These are phyloP conservation scores for Tetheella fluctuosa DNA, from an alignment of 2,888 invertebrate species.

Conservation along the genomic window DNA sequence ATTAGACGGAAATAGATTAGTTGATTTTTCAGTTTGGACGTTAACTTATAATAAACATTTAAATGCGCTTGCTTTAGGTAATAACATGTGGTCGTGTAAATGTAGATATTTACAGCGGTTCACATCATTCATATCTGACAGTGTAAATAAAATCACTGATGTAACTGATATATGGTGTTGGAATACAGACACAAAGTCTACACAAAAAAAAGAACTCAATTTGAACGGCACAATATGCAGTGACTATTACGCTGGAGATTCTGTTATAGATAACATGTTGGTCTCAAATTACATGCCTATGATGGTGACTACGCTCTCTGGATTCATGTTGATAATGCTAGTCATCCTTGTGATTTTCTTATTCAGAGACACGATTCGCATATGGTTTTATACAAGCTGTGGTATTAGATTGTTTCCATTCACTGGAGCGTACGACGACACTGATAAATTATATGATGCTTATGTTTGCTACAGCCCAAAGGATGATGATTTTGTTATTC, in stretches of 20 bases:
- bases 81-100: constrained; percentile 95
- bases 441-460: constrained; percentile 95
- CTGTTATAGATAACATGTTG: constrained; percentile 91
- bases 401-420: constrained; percentile 92
- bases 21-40: constrained; percentile 91
- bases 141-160: constrained; percentile 90
- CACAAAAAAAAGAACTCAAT: constrained; percentile 90
- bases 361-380: constrained; percentile 92
- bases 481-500: constrained; percentile 95
- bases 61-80: constrained; percentile 89
- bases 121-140: constrained; percentile 91
- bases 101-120: constrained; percentile 94
- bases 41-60: constrained; percentile 86
- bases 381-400: constrained; percentile 94
- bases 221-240: constrained; percentile 93
- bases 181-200: constrained; percentile 87
- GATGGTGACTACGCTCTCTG: constrained; percentile 90
- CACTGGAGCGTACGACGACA: constrained; percentile 88
- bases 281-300: constrained; percentile 93
- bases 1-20: constrained; percentile 92
- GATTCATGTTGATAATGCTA: constrained; percentile 90
- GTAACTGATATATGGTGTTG: constrained; percentile 91
- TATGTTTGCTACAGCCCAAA: constrained; percentile 97
- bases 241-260: constrained; percentile 92
- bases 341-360: constrained; percentile 91